phyloP scores from a whole-genome alignment of 2,888 invertebrate genomes.

The Bhutanitis thaidina region DNA sequence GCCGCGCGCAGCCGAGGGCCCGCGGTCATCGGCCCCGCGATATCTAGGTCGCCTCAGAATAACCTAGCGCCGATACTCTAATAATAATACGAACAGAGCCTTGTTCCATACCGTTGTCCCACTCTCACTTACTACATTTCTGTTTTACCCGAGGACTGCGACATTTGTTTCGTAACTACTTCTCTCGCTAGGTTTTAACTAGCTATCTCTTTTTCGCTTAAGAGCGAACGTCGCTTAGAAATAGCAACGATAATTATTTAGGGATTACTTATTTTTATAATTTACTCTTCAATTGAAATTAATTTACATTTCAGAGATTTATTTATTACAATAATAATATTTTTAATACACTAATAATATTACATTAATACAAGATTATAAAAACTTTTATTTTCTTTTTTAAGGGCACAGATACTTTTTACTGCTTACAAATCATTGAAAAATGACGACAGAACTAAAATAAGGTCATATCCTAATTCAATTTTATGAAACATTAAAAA shows the following conservation, averaged over 20 bases:
- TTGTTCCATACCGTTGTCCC: slow-evolving; percentile 62
- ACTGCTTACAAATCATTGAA: no score
- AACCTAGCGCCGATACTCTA: slow-evolving; percentile 79
- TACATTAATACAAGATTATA: no score
- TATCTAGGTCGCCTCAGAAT: slow-evolving; percentile 79
- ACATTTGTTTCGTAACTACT: slow-evolving; percentile 58
- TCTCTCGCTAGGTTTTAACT: slow-evolving; percentile 45
- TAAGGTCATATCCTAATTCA: no score
- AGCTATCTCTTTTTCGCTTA: slow-evolving; percentile 59
- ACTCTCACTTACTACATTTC: slow-evolving; percentile 58
- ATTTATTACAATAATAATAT: no score
- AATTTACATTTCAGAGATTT: no score
- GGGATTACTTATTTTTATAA: no score
- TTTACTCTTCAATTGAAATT: no score
- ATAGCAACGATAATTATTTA: slow-evolving; percentile 34
- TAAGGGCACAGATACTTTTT: no score
- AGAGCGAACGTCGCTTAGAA: slow-evolving; percentile 30
- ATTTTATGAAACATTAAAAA: no score
- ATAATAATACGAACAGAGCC: slow-evolving; percentile 72
- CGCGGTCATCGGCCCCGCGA: slow-evolving; percentile 77
- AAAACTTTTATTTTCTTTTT: no score
- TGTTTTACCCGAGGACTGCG: slow-evolving; percentile 40
- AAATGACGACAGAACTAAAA: no score
- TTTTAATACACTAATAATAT: no score
- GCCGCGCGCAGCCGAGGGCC: slow-evolving; percentile 74